Conservation (phyloP, 1,140 invertebrate genomes). For the Drosophila navojoa region DNA sequence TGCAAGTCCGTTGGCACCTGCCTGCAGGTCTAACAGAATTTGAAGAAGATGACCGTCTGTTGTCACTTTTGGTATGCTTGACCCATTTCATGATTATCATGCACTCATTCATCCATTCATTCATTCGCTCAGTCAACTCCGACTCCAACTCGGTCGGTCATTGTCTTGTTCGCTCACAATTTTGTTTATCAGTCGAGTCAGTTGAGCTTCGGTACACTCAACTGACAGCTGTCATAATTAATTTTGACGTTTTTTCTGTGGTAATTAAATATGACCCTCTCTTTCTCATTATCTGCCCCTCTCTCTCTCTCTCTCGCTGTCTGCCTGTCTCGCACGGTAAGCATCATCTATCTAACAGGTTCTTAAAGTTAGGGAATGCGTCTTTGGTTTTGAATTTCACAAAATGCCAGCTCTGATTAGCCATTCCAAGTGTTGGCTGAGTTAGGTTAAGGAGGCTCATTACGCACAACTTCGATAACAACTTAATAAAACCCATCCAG, state of each 20-base stretch:
- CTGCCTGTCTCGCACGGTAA: conserved; percentile 26
- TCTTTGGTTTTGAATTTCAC: conserved; percentile 65
- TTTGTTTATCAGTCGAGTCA: conserved; percentile 29
- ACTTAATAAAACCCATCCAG: conserved; percentile 57
- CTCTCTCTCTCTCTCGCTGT: conserved; percentile 33
- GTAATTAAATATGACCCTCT: conserved; percentile 74
- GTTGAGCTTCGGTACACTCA: conserved; percentile 63
- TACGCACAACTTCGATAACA: conserved; percentile 51
- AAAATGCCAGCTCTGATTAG: conserved; percentile 73
- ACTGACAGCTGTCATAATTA: conserved; percentile 81
- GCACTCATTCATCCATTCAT: conserved; percentile 6
- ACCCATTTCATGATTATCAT: conserved; percentile 72
- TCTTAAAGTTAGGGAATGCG: conserved; percentile 40
- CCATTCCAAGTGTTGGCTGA: conserved; percentile 52
- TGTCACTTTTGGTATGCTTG: conserved; percentile 76
- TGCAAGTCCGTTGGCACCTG: conserved; percentile 25
- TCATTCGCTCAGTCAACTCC: conserved; percentile 33
- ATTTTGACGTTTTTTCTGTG: conserved; percentile 67
- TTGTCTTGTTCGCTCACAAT: conserved; percentile 37
- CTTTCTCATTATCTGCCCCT: neutral
- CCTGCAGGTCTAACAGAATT: conserved; percentile 16
- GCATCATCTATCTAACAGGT: conserved; percentile 51
- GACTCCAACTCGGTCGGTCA: conserved; percentile 46
- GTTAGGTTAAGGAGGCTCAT: conserved; percentile 49
- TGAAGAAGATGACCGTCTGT: conserved; percentile 43